Conservation (phyloP, 2,888 invertebrate species). For the Drosophila paucipuncta region DNA sequence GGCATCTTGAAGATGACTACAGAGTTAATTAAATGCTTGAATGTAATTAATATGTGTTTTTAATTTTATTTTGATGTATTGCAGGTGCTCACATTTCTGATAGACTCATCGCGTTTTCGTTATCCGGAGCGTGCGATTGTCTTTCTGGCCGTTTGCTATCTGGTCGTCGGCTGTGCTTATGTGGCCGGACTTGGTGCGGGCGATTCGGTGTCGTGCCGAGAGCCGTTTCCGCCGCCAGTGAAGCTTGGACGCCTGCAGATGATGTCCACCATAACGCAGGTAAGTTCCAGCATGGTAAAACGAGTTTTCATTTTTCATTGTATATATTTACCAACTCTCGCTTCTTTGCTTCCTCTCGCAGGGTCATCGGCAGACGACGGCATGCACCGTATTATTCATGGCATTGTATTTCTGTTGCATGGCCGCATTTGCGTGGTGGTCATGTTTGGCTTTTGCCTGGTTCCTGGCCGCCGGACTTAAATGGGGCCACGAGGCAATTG, state of each 20-base stretch:
- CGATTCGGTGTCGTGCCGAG: slow-evolving; percentile 93
- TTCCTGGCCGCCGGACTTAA: slow-evolving; percentile 98
- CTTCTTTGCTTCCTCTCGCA: slow-evolving; percentile 43
- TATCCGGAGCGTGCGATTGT: slow-evolving; percentile 99
- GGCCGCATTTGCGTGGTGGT: slow-evolving; percentile 99
- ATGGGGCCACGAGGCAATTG: slow-evolving; percentile 99
- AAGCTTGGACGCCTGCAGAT: slow-evolving; percentile 90
- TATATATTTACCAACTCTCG: slow-evolving; percentile 51
- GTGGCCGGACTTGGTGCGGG: slow-evolving; percentile 94
- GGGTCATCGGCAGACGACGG: slow-evolving; percentile 85
- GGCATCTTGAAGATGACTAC: slow-evolving; percentile 54
- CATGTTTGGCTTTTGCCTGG: slow-evolving; percentile 97
- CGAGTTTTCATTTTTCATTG: slow-evolving; percentile 20
- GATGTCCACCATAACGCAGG: slow-evolving; percentile 94
- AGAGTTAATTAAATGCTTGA: slow-evolving; percentile 70
- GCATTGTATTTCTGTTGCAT: slow-evolving; percentile 97
- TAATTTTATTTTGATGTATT: slow-evolving; percentile 17
- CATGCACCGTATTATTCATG: slow-evolving; percentile 98
- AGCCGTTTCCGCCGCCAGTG: slow-evolving; percentile 91
- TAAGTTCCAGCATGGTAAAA: slow-evolving; percentile 83
- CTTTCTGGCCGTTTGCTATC: slow-evolving; percentile 97
- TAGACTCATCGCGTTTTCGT: slow-evolving; percentile 97
- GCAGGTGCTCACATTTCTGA: slow-evolving; percentile 94
- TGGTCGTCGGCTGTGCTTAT: slow-evolving; percentile 97
- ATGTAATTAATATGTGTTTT: slow-evolving; percentile 62